These are phyloP conservation scores for Acleris literana DNA, from an alignment of 2,888 invertebrate species.

Conservation along the genomic window DNA sequence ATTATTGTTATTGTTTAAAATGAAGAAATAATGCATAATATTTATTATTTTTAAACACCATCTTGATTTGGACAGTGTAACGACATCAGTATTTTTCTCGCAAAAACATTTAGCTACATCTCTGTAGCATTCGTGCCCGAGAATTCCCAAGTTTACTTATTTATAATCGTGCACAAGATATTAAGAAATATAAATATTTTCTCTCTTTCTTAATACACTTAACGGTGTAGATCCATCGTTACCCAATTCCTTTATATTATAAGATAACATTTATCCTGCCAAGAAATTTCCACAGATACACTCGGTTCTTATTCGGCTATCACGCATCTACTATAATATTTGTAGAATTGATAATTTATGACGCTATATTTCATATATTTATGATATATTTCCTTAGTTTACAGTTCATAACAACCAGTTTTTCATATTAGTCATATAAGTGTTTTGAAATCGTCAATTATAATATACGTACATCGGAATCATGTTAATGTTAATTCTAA, in stretches of 20 bases:
- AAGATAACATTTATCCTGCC: not conserved
- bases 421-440: not conserved
- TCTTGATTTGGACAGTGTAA: no score
- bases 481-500: slow-evolving; percentile 13
- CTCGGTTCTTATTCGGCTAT: not conserved
- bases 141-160: not conserved
- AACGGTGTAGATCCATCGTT: slow-evolving; percentile 7
- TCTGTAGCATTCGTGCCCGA: no score
- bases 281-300: not conserved
- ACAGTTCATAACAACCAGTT: not conserved
- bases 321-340: slow-evolving; percentile 20
- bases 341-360: slow-evolving; percentile 9
- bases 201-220: slow-evolving; percentile 17
- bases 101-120: no score
- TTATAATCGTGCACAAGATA: slow-evolving; percentile 20
- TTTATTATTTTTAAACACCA: no score
- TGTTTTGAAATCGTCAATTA: slow-evolving; percentile 2
- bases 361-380: not conserved
- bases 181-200: slow-evolving; percentile 5
- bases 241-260: not conserved
- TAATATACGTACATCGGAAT: slow-evolving; percentile 21
- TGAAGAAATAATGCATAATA: no score
- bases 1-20: no score
- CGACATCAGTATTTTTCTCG: no score
- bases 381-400: slow-evolving; percentile 8